phyloP scores from a whole-genome alignment of 2,888 invertebrate species.

The Scelioninae gen. 1 region DNA sequence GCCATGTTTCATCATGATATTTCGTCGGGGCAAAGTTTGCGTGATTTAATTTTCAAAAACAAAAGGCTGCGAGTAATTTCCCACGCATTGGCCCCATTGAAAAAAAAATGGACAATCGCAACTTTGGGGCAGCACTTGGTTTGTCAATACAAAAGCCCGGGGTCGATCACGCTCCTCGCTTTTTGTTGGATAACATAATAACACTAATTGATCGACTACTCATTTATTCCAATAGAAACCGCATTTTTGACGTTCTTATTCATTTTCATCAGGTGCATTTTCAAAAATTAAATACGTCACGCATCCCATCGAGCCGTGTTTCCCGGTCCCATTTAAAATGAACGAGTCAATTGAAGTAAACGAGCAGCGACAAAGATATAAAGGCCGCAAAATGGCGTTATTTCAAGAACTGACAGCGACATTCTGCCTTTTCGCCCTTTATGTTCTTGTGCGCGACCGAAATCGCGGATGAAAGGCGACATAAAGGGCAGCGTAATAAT shows the following conservation, averaged over 20 bases:
- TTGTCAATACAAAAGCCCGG: slow-evolving; percentile 1
- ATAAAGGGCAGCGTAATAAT: slow-evolving; percentile 25
- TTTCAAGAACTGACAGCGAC: slow-evolving; percentile 9
- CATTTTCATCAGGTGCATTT: background rate
- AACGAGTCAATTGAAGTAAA: slow-evolving; percentile 8
- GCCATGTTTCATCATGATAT: slow-evolving; percentile 16
- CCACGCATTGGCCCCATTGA: background rate
- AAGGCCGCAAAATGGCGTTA: background rate
- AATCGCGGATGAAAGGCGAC: slow-evolving; percentile 18
- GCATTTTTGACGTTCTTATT: background rate
- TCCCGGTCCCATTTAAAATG: background rate
- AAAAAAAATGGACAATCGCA: slow-evolving; percentile 13
- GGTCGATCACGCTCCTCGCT: background rate
- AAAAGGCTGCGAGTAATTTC: slow-evolving; percentile 13
- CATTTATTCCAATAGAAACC: slow-evolving; percentile 8
- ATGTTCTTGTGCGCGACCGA: slow-evolving; percentile 9
- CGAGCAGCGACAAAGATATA: slow-evolving; percentile 4
- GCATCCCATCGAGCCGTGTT: background rate
- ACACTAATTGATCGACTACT: slow-evolving; percentile 5
- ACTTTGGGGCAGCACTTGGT: background rate
- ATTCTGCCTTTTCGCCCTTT: background rate
- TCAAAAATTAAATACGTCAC: background rate
- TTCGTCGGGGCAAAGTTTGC: background rate
- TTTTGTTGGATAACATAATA: slow-evolving; percentile 6
- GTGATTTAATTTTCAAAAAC: slow-evolving; percentile 12